Conservation (phyloP, 2,888 invertebrate genomes). For the Pristionchus entomophagus region DNA sequence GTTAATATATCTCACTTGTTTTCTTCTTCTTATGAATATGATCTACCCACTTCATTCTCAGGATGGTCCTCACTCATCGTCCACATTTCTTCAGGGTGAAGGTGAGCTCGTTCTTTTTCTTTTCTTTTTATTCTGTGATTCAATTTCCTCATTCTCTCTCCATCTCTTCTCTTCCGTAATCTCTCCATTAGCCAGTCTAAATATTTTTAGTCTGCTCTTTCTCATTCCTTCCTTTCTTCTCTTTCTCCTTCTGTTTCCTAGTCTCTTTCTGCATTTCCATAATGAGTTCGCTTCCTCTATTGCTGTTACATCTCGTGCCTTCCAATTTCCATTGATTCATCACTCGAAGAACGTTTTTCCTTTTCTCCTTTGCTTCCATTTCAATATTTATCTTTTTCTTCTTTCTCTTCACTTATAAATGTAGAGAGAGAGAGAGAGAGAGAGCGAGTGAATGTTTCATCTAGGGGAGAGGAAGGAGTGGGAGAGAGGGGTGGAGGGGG, state of each 20-base stretch:
- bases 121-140: not conserved
- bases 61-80: not conserved
- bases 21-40: not conserved
- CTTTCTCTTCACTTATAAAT: conserved; percentile 36
- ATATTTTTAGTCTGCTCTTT: conserved; percentile 9
- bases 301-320: conserved; percentile 1
- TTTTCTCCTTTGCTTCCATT: not conserved
- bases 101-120: not conserved
- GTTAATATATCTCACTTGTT: not conserved
- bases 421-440: conserved; percentile 26
- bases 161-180: not conserved
- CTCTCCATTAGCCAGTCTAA: not conserved
- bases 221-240: conserved; percentile 16
- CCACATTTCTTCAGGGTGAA: too few relatives aligned
- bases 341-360: not conserved
- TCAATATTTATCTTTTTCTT: not conserved
- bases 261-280: not conserved
- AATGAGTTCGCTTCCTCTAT: not conserved
- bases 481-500: too few relatives aligned
- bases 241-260: not conserved
- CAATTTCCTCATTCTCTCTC: not conserved
- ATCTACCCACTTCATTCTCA: not conserved
- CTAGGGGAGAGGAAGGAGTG: not conserved
- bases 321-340: conserved; percentile 32
- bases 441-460: conserved; percentile 4